Evolutionary conservation across 2,797 vertebrate species (phyloP), one percentile per base, ranked within the genome.

Genomic region (Anomalospiza imberbis): DNA sequence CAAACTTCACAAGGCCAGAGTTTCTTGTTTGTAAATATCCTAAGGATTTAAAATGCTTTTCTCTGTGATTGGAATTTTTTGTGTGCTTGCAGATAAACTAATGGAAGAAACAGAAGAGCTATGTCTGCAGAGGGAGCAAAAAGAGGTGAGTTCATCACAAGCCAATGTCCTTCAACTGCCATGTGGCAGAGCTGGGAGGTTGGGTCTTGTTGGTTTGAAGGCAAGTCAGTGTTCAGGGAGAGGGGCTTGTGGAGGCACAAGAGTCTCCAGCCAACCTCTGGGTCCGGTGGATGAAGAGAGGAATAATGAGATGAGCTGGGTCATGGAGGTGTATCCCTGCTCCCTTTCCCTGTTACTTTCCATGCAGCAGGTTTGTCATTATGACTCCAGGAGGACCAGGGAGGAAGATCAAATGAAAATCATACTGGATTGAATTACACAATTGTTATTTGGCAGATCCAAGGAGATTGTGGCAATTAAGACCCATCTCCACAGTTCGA

Each of bases 31-130:
- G 53, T 88, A 88, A 90, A 79, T 81, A 71, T 61, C 38, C 53
- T 1, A 7, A 45, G 50, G 58, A 34, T 81, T 70, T 66, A 26
- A 42, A 92, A 48, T 48, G n/a, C 67, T 93, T 91, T 91, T 66
- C 48, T 84, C 68, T 74, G 34, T 36, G 12, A 53, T 84, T 74
- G 61, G 66, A 42, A 42, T 70, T n/a, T 20, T 81, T 28, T 62
- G 50, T 96, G 44, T 94, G 50, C 90, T 95, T 98, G 60, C 97
- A 99, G 99, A 99, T 97, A 99, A 99, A 94, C 97, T 99, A 92
- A 99, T 99, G 99, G 99, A 99, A 71, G 99, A 99, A 97, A 99
- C 99, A 0, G 99, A 99, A 94, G 99, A 99, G 92, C 97, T 99
- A 12, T 99, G 98, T 86, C 98, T 99, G 47, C 99, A 99, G 76